Evolutionary conservation across 2,113 vertebrate genomes (phyloP), one percentile per base, ranked within the genome.

Genomic region (Phodopus roborovskii): DNA sequence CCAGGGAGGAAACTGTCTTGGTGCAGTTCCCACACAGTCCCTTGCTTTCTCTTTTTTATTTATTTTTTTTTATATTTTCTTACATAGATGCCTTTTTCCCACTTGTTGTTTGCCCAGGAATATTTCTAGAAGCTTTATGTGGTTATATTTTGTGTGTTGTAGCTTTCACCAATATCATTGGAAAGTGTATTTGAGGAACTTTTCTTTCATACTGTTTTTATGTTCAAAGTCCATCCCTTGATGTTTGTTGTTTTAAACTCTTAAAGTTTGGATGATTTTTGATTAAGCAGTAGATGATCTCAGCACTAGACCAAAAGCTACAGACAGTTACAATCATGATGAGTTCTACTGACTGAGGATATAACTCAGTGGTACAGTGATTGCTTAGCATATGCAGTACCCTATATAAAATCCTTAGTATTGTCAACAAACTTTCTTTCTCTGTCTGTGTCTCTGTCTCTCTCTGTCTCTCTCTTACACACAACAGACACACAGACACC

Each of bases 11-110:
- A 68, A 26, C 82, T 26, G 9, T 62, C 36, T 92, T 93, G 10
- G 22, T 91, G 94, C 70, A 66, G 17, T 45, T 48, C 62, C 28
- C 20, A 56, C 39, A 86, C 16, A 91, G 56, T 64, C 1, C 48
- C 53, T 64, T 82, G 53, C 8, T 9, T 20, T 90, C 83, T 20
- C 1, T 39, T 88, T 92, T 87, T 83, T 84, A 66, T 39, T 84
- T 56, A 77, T 91, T 87, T 95, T 90, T 28, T 81, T 84, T 60
- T 39, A 79, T 56, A 77, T 91, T 87, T 95, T 90, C 28, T 81
- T 84, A 84, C 70, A 78, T 58, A 92, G 42, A 81, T 94, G 77
- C 48, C 58, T 75, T 42, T 68, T 83, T 83, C 82, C n/a, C 60
- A 90, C 64, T 56, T 84, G 62, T 45, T 26, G 0, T 87, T 97